Conservation (phyloP, 2,888 invertebrate genomes). For the Drosophila monieri region DNA sequence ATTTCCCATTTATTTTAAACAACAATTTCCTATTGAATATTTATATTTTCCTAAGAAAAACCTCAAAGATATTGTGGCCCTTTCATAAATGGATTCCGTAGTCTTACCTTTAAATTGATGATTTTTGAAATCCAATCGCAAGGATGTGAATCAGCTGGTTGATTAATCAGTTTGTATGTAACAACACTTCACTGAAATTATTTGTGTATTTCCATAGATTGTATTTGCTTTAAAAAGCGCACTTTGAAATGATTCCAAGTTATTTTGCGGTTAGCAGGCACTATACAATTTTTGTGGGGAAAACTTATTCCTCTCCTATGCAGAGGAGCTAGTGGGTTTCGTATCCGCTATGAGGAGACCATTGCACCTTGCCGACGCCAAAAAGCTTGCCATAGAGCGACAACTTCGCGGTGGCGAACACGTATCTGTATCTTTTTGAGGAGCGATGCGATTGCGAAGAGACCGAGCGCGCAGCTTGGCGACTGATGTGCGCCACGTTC, state of each 20-base stretch:
- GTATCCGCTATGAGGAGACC: constrained; percentile 32
- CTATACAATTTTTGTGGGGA: not conserved
- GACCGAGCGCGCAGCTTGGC: constrained; percentile 75
- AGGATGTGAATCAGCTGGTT: not conserved
- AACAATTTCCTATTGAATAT: no score
- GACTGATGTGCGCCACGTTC: constrained; percentile 78
- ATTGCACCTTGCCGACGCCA: constrained; percentile 36
- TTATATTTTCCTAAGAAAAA: no score
- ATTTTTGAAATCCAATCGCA: constrained; percentile 52
- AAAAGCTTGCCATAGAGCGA: constrained; percentile 19
- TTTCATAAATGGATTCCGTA: not conserved
- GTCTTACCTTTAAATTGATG: constrained; percentile 47
- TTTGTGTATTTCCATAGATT: constrained; percentile 37
- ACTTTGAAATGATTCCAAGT: constrained; percentile 29
- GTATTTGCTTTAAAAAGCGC: constrained; percentile 49
- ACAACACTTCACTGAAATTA: constrained; percentile 45
- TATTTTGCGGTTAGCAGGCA: constrained; percentile 7
- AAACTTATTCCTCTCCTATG: constrained; percentile 23
- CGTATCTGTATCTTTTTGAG: constrained; percentile 23
- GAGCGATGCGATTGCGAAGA: constrained; percentile 15
- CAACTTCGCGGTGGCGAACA: constrained; percentile 32
- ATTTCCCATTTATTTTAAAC: no score
- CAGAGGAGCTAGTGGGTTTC: constrained; percentile 15
- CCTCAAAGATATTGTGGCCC: fast-evolving
- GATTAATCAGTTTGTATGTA: constrained; percentile 5